Base-by-base conservation (phyloP, 1,140 invertebrate species). In the Drosophila lacertosa region DNA sequence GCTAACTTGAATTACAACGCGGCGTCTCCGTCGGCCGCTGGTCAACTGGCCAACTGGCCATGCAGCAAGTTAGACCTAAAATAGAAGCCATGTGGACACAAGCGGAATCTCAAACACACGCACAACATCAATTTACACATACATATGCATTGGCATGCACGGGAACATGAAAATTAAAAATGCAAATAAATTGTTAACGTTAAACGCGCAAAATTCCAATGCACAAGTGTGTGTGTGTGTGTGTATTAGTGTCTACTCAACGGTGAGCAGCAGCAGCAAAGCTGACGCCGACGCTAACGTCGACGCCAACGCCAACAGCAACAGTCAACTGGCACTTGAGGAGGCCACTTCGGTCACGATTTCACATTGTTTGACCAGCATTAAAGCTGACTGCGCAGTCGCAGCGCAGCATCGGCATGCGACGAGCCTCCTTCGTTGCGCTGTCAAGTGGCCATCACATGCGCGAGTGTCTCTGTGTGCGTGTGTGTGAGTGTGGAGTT, bases 101-200 rank as follows among this genome's bases (percentile, higher is more conserved):
- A 29, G 55, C 39, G 59, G 65, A 24, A 67, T 51, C 64, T 60
- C 29, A 45, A 45, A 54, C 51, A 54, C 33, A 35, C 26, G 15
- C 13, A 51, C 20, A 6, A 35, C 15, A 37, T 16, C 33, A 1
- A 53, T 9, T 4, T 11, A 55, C 29, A 22, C 2, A 51, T 33
- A 20, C 18, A 44, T 35, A 22, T 39, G 13, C 45, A 16, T 29
- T 11, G 10, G 50, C 29, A 57, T 10, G 37, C 22, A 37, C 29
- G 45, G 60, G 50, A 45, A 86, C 77, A 83, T 88, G 74, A 82
- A 88, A 88, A 88, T 88, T 82, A 88, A 88, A 89, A 88, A 88
- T 88, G 82, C 82, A 89, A 88, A 88, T 88, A 88, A 88, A 88
- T 82, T 82, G 83, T 88, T 88, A 89, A 89, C 74, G 84, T 74